Base-by-base conservation (phyloP, 1,140 invertebrate species). In the Metaphire vulgaris region DNA sequence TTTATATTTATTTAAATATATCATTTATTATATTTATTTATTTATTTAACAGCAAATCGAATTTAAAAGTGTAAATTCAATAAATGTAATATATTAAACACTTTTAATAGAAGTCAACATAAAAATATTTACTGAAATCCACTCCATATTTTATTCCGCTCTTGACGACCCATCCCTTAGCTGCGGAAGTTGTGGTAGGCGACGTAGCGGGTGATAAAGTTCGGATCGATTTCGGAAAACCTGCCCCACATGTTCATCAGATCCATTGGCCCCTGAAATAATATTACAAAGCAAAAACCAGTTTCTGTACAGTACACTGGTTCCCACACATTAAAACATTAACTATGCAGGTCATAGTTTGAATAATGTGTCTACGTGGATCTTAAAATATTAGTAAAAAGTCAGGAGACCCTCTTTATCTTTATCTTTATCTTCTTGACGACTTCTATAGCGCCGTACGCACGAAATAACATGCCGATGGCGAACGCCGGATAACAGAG, bases 101-200 rank as follows among this genome's bases (percentile, higher is more conserved):
- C 70, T 6, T 2, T 56, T 12, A 56, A 12, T 12, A 56, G 6
- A 31, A 2, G 2, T 30, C 2, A 72, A 72, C 6, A 32, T 33
- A 31, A 72, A 28, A 32, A 26, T 72, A 12, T 69, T 28, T 90
- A 95, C 93, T 87, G 87, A 90, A 95, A 84, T 96, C 91, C 30
- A 91, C 91, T 65, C 93, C 94, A 90, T 92, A 96, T 85, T 95
- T 95, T 1, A 94, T 87, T 71, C 93, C 94, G 77, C 91, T 88
- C 84, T 93, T 95, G 0, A 96, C 92, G 70, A 96, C 89, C 92
- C 94, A 97, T 33, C 92, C 93, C 87, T 93, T 94, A n/a, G 26
- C 91, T 90, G 79, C 93, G 89, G 82, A 92, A 93, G 87, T 95
- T 92, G 86, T 94, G 90, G 87, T 95, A 97, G 21, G 90, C 91